Base-by-base conservation (phyloP, 1,140 invertebrate species). In the Zaprionus africanus region DNA sequence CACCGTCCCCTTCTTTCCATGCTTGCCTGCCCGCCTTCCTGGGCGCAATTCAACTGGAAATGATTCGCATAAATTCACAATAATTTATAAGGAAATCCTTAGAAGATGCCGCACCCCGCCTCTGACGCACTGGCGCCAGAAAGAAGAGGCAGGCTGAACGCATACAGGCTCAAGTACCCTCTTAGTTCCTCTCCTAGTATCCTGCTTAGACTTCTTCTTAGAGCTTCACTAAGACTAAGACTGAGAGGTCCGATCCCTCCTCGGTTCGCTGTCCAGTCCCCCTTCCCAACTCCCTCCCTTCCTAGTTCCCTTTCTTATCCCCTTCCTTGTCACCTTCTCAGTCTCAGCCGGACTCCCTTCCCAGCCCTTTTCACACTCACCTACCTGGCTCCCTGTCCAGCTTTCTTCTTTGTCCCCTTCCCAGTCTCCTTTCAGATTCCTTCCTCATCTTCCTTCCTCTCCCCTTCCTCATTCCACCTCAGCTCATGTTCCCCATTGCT, bases 61-160 rank as follows among this genome's bases (percentile, higher is more conserved):
- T 88, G 85, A 88, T 88, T 88, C 85, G 85, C 85, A 88, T 88
- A 88, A 88, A 88, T 90, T 88, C 85, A 88, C 85, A 88, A 90
- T 88, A 88, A 88, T 85, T 88, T 88, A 88, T 88, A 88, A 88
- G 85, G 85, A 88, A 88, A 88, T 88, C 81, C 85, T 81, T 77
- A 82, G 85, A 64, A 73, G 46, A 61, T 11, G 26, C 22, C 13
- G n/a, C n/a, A 17, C 22, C 22, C 22, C 22, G 0, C 22, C 22
- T 2, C 22, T 22, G 22, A 22, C 22, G 1, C 38, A 22, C 43
- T 9, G 41, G 22, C 13, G 15, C 19, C n/a, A 43, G 15, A 43
- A n/a, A n/a, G 7, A 9, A 19, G n/a, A n/a, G 15, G 1, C n/a
- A 2, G 46, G 46, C 5, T 19, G 46, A 1, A 5, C 1, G 46